Percentiles rank a stretch among this genome's conserved stretches.
phyloP scores from a whole-genome alignment of 1,140 invertebrate species.

The Drosophila leontia region DNA sequence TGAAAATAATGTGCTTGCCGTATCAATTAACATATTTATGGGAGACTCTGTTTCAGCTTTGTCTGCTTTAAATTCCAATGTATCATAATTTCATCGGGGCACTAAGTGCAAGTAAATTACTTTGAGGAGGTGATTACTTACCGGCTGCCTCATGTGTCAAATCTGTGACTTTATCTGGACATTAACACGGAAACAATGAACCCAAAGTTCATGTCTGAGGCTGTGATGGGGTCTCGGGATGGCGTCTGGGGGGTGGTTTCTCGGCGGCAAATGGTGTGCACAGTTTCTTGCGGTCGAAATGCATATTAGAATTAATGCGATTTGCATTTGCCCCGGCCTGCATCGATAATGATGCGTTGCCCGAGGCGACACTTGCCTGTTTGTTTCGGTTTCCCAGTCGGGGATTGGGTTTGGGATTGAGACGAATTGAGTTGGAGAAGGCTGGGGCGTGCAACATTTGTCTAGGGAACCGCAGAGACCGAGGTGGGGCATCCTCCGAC shows the following conservation, averaged over 20 bases:
- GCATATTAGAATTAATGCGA: conserved; percentile 81
- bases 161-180: conserved; percentile 23
- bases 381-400: conserved; percentile 41
- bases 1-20: not conserved
- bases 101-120: conserved; percentile 19
- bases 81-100: conserved; percentile 17
- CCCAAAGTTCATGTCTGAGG: conserved; percentile 23
- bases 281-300: conserved; percentile 68
- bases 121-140: conserved; percentile 24
- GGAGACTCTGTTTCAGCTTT: not conserved
- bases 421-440: not conserved
- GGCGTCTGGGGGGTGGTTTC: not conserved
- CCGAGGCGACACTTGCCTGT: conserved; percentile 39
- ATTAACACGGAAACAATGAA: conserved; percentile 35
- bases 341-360: conserved; percentile 62
- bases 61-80: conserved; percentile 9
- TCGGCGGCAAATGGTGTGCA: conserved; percentile 56
- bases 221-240: not conserved
- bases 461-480: conserved; percentile 56
- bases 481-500: conserved; percentile 3
- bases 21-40: not conserved
- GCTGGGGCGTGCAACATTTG: conserved; percentile 32
- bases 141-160: conserved; percentile 7
- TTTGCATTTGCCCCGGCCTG: conserved; percentile 63
- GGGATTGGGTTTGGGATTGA: not conserved